phyloP scores from a whole-genome alignment of 2,113 vertebrate species.

The Acrocephalus arundinaceus region DNA sequence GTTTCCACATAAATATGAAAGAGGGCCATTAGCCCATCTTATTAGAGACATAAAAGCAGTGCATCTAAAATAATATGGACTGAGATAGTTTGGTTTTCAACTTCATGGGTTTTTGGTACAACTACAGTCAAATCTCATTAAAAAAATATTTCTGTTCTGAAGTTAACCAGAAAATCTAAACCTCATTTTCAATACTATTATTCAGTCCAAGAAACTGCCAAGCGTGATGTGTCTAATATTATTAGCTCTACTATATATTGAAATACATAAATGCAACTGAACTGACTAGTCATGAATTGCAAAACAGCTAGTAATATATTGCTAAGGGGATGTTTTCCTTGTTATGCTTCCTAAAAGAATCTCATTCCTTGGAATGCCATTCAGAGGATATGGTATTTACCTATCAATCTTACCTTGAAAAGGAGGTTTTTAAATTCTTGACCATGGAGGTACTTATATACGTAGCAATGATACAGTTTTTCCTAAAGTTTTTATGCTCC shows the following conservation, averaged over 20 bases:
- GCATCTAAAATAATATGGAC: background rate
- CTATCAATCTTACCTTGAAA: background rate
- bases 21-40: background rate
- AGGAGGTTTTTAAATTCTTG: background rate
- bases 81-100: background rate
- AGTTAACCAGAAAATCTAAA: background rate
- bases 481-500: background rate
- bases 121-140: background rate
- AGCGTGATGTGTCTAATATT: background rate
- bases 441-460: background rate
- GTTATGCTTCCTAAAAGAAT: background rate
- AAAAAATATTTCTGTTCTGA: background rate
- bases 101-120: background rate
- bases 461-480: background rate
- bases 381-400: background rate
- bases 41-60: background rate
- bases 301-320: slow-evolving; percentile 11
- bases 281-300: background rate
- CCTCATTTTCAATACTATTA: background rate
- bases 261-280: slow-evolving; percentile 47
- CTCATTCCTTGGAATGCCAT: background rate
- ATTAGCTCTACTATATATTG: background rate
- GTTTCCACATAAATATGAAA: background rate
- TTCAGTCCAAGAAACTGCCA: background rate
- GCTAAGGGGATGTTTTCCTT: background rate